Evolutionary conservation across 1,140 invertebrate species (phyloP), one percentile per base, ranked within the genome.

Genomic region (Temnothorax nylanderi): DNA sequence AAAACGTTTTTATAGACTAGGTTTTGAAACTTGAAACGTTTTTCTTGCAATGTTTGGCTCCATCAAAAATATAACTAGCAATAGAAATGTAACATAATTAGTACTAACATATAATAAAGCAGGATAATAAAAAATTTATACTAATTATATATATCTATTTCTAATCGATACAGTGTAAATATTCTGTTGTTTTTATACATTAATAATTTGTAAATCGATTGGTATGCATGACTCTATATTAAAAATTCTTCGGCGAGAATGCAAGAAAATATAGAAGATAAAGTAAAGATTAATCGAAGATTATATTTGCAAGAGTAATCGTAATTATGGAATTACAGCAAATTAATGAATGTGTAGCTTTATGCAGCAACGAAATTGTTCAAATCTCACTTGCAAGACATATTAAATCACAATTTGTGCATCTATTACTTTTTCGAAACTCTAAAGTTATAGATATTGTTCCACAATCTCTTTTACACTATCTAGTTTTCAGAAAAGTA

Each of bases 1-100:
- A 21, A n/a, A 71, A 81, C 2, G 21, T 6, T 81, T 69, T 71
- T 81, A 56, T n/a, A 80, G 51, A 58, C n/a, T 58, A 37, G 13
- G 5, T 16, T 16, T 13, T 47, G 4, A 21, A 11, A 26, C 41
- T 71, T 72, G 8, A 26, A 69, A 41, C 7, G 7, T 10, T 32
- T n/a, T n/a, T 0, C 0, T 32, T 72, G 8, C 1, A 13, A 34
- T 44, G 16, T 58, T 21, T 26, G 0, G 3, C 7, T 37, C 6
- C 18, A 37, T 21, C 7, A 21, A 51, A 80, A 69, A 69, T 49
- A 51, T 21, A 47, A 32, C 16, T 18, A 65, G 8, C 10, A 51
- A 21, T 34, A 37, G 18, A 3, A 54, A 6, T 54, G 18, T 54
- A 54, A 51, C 49, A 1, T 2, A 49, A 13, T 49, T 13, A 51